Evolutionary conservation across 2,113 vertebrate species (phyloP), one percentile per base, ranked within the genome.

Genomic region (Cyphomyrus plagiostoma): DNA sequence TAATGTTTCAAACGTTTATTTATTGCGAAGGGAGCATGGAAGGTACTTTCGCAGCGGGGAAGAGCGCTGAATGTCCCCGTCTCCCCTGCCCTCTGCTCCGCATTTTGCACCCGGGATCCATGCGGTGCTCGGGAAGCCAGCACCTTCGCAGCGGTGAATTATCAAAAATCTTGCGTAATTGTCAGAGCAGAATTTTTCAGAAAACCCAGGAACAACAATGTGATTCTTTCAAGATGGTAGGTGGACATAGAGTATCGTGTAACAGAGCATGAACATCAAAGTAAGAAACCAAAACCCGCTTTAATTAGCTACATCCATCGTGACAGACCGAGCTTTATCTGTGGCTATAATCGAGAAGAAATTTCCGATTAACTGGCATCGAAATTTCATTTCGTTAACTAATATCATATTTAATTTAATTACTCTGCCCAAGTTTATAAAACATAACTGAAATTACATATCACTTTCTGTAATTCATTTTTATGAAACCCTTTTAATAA

Each of bases 391-490:
- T 48, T 84, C 6, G 42, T 84, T 84, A 45, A 84, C n/a, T 84
- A 84, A 84, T 48, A 46, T 84, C 45, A 84, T n/a, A 48, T 84
- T 84, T 84, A 48, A 48, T 46, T 84, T 48, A 84, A 84, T 45
- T 45, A 84, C 35, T 80, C 11, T 80, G 74, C 17, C 35, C 5
- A 80, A 80, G 35, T 84, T 84, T 84, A 84, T 46, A 48, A 46
- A 84, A 23, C 42, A 23, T 23, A n/a, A 84, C 82, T 46, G 82
- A 4, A 45, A 45, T 23, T 84, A 46, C 82, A 84, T 84, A 70
- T 70, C 62, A 70, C 62, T 82, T 82, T 45, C 82, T 84, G 82
- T 23, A 48, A 84, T 84, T 84, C 39, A 84, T 84, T 84, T 84
- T 84, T 84, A 84, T 46, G 35, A 80, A 80, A 80, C 30, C 74